Conservation (phyloP, 2,113 vertebrate genomes). For the Tragelaphus scriptus region DNA sequence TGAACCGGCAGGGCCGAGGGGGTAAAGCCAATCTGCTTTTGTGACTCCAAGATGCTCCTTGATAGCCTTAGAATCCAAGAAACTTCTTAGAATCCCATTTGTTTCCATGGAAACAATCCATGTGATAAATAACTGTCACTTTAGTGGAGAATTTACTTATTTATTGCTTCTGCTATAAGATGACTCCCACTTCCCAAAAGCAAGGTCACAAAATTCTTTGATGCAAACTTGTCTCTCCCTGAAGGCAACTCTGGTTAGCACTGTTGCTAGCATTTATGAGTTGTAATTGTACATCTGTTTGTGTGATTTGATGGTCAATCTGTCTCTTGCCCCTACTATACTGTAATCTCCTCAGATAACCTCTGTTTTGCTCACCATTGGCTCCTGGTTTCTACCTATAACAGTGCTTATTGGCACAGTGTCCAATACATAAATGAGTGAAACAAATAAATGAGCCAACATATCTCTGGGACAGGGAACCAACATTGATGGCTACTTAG, state of each 20-base stretch:
- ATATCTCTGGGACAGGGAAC: not conserved
- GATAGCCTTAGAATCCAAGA: not conserved
- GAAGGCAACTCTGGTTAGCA: not conserved
- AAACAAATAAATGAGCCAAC: not conserved
- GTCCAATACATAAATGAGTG: not conserved
- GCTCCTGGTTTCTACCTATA: not conserved
- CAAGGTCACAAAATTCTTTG: not conserved
- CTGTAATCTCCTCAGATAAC: not conserved
- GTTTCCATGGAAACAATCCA: not conserved
- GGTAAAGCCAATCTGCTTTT: slow-evolving; percentile 43
- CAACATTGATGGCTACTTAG: not conserved
- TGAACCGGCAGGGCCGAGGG: slow-evolving; percentile 13
- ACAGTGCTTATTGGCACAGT: not conserved
- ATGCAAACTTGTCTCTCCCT: not conserved
- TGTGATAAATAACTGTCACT: not conserved
- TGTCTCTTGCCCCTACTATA: not conserved
- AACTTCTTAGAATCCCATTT: not conserved
- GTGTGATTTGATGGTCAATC: not conserved
- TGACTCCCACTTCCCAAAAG: not conserved
- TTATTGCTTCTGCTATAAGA: not conserved
- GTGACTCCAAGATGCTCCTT: not conserved
- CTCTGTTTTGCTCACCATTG: not conserved
- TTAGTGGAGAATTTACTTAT: not conserved
- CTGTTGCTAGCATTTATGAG: not conserved
- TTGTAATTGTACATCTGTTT: not conserved